Evolutionary conservation across 2,888 invertebrate genomes (phyloP).

Genomic region (Chelonus formosanus): DNA sequence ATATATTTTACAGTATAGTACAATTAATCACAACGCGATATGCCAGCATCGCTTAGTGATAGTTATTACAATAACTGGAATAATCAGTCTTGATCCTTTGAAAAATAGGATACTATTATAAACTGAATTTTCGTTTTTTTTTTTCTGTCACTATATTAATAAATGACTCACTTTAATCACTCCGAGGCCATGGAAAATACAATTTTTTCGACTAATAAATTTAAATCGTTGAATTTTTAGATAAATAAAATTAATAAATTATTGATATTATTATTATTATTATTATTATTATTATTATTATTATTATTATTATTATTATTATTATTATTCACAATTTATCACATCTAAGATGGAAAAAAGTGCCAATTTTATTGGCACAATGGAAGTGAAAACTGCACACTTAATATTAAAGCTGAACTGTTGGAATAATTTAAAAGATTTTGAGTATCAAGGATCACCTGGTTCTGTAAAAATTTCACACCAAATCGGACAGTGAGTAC

Average conservation of each 20-base stretch:
- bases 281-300: too few relatives aligned
- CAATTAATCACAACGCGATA: constrained; percentile 41
- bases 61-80: constrained; percentile 35
- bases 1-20: constrained; percentile 44
- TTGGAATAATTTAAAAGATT: background rate
- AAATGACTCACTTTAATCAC: constrained; percentile 3
- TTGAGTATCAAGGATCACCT: constrained; percentile 37
- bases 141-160: constrained; percentile 27
- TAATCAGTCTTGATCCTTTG: constrained; percentile 44
- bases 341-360: too few relatives aligned
- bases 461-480: constrained; percentile 69
- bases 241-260: too few relatives aligned
- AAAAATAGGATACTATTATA: constrained; percentile 41
- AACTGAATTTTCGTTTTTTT: constrained; percentile 26
- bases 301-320: too few relatives aligned
- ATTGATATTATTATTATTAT: too few relatives aligned
- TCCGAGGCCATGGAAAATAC: background rate
- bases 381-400: constrained; percentile 15
- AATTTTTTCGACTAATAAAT: too few relatives aligned
- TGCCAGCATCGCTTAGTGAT: constrained; percentile 42
- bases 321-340: too few relatives aligned
- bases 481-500: constrained; percentile 80
- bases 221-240: too few relatives aligned
- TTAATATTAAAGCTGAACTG: background rate
- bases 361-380: constrained; percentile 3